phyloP scores from a whole-genome alignment of 2,113 vertebrate species.

The Spheniscus mendiculus region DNA sequence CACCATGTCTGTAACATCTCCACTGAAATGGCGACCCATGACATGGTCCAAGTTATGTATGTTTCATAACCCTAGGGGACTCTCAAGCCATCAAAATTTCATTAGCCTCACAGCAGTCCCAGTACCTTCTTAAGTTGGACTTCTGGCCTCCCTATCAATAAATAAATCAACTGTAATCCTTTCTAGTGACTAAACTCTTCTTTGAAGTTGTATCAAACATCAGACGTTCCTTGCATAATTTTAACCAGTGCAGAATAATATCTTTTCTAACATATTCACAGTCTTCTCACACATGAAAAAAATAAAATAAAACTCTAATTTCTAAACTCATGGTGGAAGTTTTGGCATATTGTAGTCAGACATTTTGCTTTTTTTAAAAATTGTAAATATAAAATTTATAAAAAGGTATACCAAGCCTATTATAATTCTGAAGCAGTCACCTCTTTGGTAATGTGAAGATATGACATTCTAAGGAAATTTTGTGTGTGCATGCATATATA shows the following conservation, averaged over 20 bases:
- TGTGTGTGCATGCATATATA: background rate
- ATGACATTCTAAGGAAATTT: background rate
- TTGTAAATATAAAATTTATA: background rate
- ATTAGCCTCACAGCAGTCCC: slow-evolving; percentile 66
- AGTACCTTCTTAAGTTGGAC: slow-evolving; percentile 53
- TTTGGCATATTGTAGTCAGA: background rate
- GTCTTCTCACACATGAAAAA: background rate
- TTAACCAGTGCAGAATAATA: slow-evolving; percentile 17
- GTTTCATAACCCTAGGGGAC: slow-evolving; percentile 15
- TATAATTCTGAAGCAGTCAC: background rate
- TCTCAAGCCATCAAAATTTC: slow-evolving; percentile 60
- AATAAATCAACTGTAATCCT: slow-evolving; percentile 68
- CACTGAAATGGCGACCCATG: background rate
- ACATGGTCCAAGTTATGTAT: background rate
- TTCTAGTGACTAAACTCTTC: slow-evolving; percentile 57
- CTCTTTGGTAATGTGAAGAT: background rate
- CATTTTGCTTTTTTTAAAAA: background rate
- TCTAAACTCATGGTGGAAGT: background rate
- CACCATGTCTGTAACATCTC: slow-evolving; percentile 18
- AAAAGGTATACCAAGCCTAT: background rate
- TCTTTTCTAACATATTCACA: background rate
- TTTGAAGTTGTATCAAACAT: slow-evolving; percentile 57
- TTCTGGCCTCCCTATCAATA: slow-evolving; percentile 63
- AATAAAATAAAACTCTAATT: background rate
- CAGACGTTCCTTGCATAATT: slow-evolving; percentile 21